Base-by-base conservation (phyloP, 2,113 vertebrate genomes). In the Lepisosteus oculatus region DNA sequence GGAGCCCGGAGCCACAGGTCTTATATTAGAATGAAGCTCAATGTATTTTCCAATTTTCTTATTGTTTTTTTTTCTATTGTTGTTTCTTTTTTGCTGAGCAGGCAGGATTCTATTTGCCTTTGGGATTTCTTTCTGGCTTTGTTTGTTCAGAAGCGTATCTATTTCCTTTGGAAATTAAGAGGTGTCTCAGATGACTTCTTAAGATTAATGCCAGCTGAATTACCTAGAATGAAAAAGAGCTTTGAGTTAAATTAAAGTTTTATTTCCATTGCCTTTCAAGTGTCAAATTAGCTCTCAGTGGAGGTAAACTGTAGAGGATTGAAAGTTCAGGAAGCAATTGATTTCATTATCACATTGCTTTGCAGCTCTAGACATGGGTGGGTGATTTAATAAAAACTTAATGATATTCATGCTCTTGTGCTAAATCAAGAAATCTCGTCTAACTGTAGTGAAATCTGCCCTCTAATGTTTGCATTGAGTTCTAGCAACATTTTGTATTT, bases 311-410 rank as follows among this genome's bases (percentile, higher is more conserved):
- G 61, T 14, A 45, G 13, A 62, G 6, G 42, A 61, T 43, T 29
- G 41, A 12, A 43, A 54, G 51, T 66, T 41, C 6, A 3, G 42
- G 12, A 43, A 42, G 17, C 9, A 55, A 56, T 55, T 57, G 67
- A 12, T 64, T 56, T 45, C 61, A 69, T 73, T 67, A 68, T 61
- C 17, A 15, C 12, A 44, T 29, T 51, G 69, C 47, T 62, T 61
- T 70, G 57, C 43, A 43, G 43, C 59, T 44, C 67, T 55, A n/a
- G 15, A 3, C 47, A 55, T 14, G 67, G 47, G 14, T 11, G 55
- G 51, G 9, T 55, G 61, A 41, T 71, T 45, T 71, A 71, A 63
- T 61, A 15, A 71, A 17, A 63, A 12, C 55, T 59, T 42, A 44
- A 42, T 71, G 57, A 43, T 71, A 62, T 8, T 43, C 11, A 8